phyloP scores from a whole-genome alignment of 2,797 vertebrate genomes.

The Myotis myotis region DNA sequence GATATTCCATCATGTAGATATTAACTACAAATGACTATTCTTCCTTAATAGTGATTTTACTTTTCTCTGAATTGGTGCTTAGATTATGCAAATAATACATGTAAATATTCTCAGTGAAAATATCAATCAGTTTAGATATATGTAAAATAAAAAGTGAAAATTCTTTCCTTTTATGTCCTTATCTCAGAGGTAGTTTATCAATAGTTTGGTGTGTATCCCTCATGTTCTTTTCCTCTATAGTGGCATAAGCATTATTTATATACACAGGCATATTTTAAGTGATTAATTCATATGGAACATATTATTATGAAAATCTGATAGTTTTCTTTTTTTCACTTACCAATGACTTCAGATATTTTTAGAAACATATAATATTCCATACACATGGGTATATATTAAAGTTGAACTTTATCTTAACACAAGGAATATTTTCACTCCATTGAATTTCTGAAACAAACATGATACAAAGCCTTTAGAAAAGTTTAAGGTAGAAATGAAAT shows the following conservation, averaged over 20 bases:
- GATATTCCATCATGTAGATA: neutral
- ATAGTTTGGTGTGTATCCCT: neutral
- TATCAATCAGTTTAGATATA: neutral
- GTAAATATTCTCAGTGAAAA: neutral
- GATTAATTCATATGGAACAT: neutral
- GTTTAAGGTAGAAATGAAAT: slow-evolving; percentile 29
- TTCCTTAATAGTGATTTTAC: neutral
- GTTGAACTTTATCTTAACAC: neutral
- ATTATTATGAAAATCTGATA: neutral
- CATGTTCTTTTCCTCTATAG: neutral
- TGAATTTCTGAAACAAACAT: slow-evolving; percentile 26
- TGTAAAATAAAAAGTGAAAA: neutral
- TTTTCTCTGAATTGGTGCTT: neutral
- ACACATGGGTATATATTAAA: neutral
- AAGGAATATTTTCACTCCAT: neutral
- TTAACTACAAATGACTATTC: neutral
- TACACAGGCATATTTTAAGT: neutral
- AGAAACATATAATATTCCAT: neutral
- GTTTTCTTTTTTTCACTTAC: neutral
- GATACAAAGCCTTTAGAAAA: slow-evolving; percentile 7
- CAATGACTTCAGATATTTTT: neutral
- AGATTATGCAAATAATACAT: neutral
- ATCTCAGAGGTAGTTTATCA: neutral
- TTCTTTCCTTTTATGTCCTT: neutral
- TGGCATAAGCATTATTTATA: neutral